Evolutionary conservation across 1,140 invertebrate genomes (phyloP).

Genomic region (Stenopsyche tienmushanensis): DNA sequence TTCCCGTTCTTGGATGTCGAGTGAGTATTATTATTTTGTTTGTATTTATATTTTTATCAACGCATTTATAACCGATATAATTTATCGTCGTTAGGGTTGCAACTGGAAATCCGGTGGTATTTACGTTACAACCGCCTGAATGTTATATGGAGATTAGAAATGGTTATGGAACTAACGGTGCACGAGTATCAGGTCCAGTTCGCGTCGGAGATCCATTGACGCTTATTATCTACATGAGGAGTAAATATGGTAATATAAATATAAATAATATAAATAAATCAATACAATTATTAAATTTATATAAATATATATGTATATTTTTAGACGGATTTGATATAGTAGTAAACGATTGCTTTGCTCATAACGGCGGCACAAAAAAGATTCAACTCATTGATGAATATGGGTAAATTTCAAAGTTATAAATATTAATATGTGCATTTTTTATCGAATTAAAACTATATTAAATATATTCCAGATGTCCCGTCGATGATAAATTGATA

Average conservation of each 20-base stretch:
- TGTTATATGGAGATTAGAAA: slow-evolving; percentile 94
- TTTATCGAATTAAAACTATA: too few relatives aligned
- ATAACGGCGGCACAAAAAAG: slow-evolving; percentile 88
- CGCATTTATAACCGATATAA: neutral
- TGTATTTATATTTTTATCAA: neutral
- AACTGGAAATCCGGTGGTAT: slow-evolving; percentile 91
- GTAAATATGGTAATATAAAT: slow-evolving; percentile 74
- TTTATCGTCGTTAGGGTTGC: slow-evolving; percentile 67
- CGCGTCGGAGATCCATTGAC: slow-evolving; percentile 90
- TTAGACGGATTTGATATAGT: slow-evolving; percentile 93
- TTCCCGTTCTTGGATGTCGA: slow-evolving; percentile 93
- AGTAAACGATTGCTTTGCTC: slow-evolving; percentile 93
- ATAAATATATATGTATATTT: slow-evolving; percentile 42
- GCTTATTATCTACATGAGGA: slow-evolving; percentile 91
- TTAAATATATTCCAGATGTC: slow-evolving; percentile 68
- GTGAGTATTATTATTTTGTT: slow-evolving; percentile 62
- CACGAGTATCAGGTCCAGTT: slow-evolving; percentile 83
- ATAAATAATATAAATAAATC: slow-evolving; percentile 40
- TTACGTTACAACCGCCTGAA: slow-evolving; percentile 88
- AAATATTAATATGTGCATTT: too few relatives aligned
- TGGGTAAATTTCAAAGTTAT: too few relatives aligned
- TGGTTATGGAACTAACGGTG: slow-evolving; percentile 81
- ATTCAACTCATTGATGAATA: slow-evolving; percentile 92
- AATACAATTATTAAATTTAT: slow-evolving; percentile 42
- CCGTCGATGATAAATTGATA: slow-evolving; percentile 90